Evolutionary conservation across 2,888 invertebrate species (phyloP).

Genomic region (Stenotaenia linearis): DNA sequence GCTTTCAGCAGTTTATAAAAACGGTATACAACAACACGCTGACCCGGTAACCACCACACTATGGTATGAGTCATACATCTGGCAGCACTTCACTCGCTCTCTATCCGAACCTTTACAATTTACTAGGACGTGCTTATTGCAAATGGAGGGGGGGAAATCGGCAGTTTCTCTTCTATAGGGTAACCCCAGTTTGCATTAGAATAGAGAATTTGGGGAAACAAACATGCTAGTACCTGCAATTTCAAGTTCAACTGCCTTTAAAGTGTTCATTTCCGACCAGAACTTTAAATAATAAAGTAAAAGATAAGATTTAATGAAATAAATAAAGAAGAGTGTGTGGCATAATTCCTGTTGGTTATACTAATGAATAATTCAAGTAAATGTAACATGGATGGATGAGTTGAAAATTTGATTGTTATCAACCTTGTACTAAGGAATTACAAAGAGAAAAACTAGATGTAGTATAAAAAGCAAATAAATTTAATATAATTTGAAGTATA

Average conservation of each 20-base stretch:
- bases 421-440: too few relatives aligned
- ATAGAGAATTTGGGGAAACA: neutral
- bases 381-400: neutral
- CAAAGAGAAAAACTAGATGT: too few relatives aligned
- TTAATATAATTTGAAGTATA: too few relatives aligned
- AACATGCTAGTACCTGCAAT: neutral
- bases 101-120: constrained; percentile 8
- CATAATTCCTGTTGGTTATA: neutral
- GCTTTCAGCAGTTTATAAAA: neutral
- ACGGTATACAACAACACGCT: neutral
- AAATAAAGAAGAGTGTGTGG: neutral
- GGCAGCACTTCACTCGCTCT: constrained; percentile 11
- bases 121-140: neutral
- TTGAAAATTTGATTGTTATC: neutral
- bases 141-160: neutral
- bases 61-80: constrained; percentile 15
- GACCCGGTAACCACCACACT: constrained; percentile 11
- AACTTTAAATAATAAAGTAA: neutral
- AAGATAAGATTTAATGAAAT: neutral
- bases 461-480: too few relatives aligned
- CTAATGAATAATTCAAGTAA: neutral
- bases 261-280: neutral
- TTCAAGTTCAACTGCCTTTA: neutral
- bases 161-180: neutral
- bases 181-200: neutral